Conservation (phyloP, 2,888 invertebrate genomes). For the Nasonia oneida region DNA sequence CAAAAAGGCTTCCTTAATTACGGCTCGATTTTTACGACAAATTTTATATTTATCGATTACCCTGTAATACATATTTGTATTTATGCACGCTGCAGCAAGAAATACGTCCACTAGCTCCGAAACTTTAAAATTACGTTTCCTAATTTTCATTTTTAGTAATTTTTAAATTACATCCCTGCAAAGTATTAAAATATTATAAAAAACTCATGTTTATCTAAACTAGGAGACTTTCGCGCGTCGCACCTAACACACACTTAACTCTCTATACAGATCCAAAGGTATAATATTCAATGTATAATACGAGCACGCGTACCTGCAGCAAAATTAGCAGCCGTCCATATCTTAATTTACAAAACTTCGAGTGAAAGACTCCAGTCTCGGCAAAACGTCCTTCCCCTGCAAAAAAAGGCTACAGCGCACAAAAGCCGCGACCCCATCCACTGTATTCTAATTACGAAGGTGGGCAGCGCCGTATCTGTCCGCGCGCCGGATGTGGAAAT, state of each 20-base stretch:
- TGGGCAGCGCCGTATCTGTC: slow-evolving; percentile 49
- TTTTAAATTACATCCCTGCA: too few species aligned
- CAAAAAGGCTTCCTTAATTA: slow-evolving; percentile 32
- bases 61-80: background rate
- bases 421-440: slow-evolving; percentile 7
- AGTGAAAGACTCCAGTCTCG: background rate
- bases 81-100: background rate
- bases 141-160: too few species aligned
- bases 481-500: slow-evolving; percentile 56
- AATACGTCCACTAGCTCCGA: background rate
- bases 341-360: background rate
- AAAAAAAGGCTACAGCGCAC: background rate
- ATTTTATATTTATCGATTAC: background rate
- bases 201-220: background rate
- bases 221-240: background rate
- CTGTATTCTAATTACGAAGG: slow-evolving; percentile 59
- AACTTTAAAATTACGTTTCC: background rate
- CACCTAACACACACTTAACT: background rate
- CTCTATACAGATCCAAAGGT: background rate
- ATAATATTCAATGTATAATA: background rate
- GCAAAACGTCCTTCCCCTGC: background rate
- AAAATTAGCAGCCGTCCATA: slow-evolving; percentile 4
- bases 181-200: background rate
- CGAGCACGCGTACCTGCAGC: background rate
- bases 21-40: slow-evolving; percentile 5